Evolutionary conservation across 1,140 invertebrate species (phyloP).

Genomic region (Sminthurinus signatus): DNA sequence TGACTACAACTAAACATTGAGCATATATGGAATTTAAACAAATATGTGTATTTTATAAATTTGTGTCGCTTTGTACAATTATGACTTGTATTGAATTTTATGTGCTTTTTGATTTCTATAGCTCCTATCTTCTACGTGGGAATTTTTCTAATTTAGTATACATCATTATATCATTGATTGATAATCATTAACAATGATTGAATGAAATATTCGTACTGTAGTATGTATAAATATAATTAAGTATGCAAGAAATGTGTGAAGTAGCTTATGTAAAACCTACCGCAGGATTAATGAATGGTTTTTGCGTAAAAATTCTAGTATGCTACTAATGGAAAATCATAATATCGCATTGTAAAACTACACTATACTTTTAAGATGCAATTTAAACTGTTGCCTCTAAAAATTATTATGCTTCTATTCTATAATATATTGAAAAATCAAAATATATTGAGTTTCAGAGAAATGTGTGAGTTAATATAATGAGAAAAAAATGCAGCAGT

Average conservation of each 20-base stretch:
- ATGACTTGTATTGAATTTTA: background rate
- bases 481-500: background rate
- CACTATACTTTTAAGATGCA: too few species aligned
- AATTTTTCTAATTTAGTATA: background rate
- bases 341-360: too few species aligned
- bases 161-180: background rate
- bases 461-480: slow-evolving; percentile 6
- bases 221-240: too few species aligned
- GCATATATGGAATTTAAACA: background rate
- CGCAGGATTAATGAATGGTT: too few species aligned
- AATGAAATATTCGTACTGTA: too few species aligned
- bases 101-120: background rate
- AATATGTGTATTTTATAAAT: background rate
- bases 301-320: too few species aligned
- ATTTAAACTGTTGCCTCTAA: too few species aligned
- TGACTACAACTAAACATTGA: slow-evolving; percentile 1
- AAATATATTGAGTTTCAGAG: too few species aligned
- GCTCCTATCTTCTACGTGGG: background rate
- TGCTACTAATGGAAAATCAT: too few species aligned
- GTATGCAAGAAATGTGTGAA: too few species aligned
- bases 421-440: background rate
- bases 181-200: background rate
- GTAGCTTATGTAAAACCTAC: too few species aligned
- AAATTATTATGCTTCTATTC: too few species aligned
- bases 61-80: background rate